phyloP scores from a whole-genome alignment of 1,140 invertebrate species.

The Drosophila ficusphila region DNA sequence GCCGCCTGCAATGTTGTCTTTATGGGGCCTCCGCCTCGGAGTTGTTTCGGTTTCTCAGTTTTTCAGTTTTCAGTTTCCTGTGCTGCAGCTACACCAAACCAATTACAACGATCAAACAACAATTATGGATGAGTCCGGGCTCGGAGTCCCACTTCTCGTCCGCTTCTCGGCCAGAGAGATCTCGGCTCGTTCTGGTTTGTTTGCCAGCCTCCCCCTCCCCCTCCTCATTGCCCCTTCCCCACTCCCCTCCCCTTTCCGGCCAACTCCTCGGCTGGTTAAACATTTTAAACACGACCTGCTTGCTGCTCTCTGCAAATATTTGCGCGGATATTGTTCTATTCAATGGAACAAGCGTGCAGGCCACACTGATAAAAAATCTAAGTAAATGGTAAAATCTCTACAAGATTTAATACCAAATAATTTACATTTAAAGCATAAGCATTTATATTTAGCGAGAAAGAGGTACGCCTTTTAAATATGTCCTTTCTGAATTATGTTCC shows the following conservation, averaged over 20 bases:
- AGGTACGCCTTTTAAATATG: no score
- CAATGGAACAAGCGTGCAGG: conserved; percentile 59
- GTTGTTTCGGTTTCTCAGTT: conserved; percentile 25
- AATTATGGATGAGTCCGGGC: conserved; percentile 63
- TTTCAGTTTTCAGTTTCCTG: conserved; percentile 58
- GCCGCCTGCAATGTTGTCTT: conserved; percentile 57
- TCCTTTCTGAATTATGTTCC: no score
- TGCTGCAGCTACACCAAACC: conserved; percentile 65
- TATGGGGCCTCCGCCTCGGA: neutral
- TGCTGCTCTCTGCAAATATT: conserved; percentile 77
- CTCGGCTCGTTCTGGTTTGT: conserved; percentile 7
- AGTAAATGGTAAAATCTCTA: no score
- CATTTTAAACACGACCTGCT: conserved; percentile 66
- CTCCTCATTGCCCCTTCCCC: neutral
- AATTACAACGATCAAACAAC: conserved; percentile 83
- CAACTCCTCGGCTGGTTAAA: conserved; percentile 26
- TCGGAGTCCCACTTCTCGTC: conserved; percentile 12
- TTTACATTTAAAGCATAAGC: no score
- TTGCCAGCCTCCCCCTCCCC: neutral
- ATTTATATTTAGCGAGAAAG: no score
- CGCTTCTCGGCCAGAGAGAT: conserved; percentile 52
- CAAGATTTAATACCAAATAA: no score
- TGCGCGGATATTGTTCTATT: conserved; percentile 82
- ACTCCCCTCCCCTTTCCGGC: neutral
- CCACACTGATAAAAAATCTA: conserved; percentile 16